A percentile compares a stretch with the other conserved stretches of the same genome.
phyloP scores from a whole-genome alignment of 2,888 invertebrate species.

The Ormyrus labotus region DNA sequence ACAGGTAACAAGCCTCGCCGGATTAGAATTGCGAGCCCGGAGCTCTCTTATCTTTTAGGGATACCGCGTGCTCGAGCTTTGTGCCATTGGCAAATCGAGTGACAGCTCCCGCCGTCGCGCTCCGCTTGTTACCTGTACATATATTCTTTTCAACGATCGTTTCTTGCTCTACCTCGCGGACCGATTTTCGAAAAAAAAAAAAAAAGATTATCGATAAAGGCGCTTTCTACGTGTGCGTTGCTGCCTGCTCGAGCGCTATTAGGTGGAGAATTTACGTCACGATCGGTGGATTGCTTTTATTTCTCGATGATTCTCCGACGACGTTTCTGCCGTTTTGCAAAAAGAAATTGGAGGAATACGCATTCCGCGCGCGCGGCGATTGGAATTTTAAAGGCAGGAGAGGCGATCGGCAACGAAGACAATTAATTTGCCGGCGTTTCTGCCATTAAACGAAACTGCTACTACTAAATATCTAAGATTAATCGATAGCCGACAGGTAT shows the following conservation, averaged over 20 bases:
- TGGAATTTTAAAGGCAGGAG: too few relatives aligned
- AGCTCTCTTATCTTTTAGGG: conserved; percentile 37
- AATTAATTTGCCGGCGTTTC: too few relatives aligned
- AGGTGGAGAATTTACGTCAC: too few relatives aligned
- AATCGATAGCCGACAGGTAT: background rate
- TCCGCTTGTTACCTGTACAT: background rate
- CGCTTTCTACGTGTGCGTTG: background rate
- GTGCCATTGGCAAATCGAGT: background rate
- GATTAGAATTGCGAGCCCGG: conserved; percentile 48
- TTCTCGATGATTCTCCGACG: too few relatives aligned
- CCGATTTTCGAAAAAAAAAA: too few relatives aligned
- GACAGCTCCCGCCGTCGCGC: background rate
- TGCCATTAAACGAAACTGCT: conserved; percentile 5
- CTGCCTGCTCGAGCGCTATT: background rate
- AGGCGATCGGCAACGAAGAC: too few relatives aligned
- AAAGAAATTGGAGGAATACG: too few relatives aligned
- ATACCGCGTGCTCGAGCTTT: background rate
- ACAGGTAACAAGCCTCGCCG: conserved; percentile 35
- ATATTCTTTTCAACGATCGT: background rate
- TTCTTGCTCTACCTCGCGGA: too few relatives aligned
- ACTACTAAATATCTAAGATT: conserved; percentile 8
- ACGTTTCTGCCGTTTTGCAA: too few relatives aligned
- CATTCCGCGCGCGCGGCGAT: too few relatives aligned
- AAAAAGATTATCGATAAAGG: conserved; percentile 4
- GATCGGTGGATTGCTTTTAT: too few relatives aligned